A percentile compares a stretch with the other conserved stretches of the same genome.
These are phyloP conservation scores for Venturia canescens DNA, from an alignment of 1,140 invertebrate genomes.

Conservation along the genomic window DNA sequence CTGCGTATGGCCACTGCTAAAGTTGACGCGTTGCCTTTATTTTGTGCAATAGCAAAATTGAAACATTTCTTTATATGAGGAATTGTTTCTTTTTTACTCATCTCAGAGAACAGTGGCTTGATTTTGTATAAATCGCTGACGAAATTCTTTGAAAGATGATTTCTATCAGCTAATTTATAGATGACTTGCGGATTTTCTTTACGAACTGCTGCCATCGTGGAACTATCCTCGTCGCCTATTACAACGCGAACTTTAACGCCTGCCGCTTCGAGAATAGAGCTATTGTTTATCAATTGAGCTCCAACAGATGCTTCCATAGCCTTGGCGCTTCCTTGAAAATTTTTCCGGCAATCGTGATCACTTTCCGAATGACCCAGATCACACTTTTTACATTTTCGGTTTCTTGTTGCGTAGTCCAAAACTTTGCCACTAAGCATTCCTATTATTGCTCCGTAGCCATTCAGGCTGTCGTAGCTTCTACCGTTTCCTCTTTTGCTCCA, in stretches of 20 bases:
- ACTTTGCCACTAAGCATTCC: slow-evolving; percentile 2
- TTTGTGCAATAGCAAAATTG: slow-evolving; percentile 38
- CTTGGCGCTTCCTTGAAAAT: slow-evolving; percentile 4
- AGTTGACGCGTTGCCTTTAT: slow-evolving; percentile 20
- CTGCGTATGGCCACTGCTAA: slow-evolving; percentile 26
- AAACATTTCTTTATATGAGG: slow-evolving; percentile 45
- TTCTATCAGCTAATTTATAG: slow-evolving; percentile 45
- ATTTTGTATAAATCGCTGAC: slow-evolving; percentile 27
- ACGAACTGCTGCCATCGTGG: slow-evolving; percentile 40
- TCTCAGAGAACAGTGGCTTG: slow-evolving; percentile 17
- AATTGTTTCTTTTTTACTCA: slow-evolving; percentile 34
- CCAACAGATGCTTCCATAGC: slow-evolving; percentile 6
- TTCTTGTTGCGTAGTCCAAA: background rate
- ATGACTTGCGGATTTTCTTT: slow-evolving; percentile 18
- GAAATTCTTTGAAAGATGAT: slow-evolving; percentile 35
- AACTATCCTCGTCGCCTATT: slow-evolving; percentile 33
- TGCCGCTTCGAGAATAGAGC: slow-evolving; percentile 6
- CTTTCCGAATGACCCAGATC: slow-evolving; percentile 2
- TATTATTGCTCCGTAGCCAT: background rate
- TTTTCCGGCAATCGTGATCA: slow-evolving; percentile 1
- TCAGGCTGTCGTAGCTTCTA: slow-evolving; percentile 6
- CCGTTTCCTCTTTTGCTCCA: slow-evolving; percentile 2
- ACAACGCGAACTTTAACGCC: background rate
- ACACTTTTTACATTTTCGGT: slow-evolving; percentile 3
- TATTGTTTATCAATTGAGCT: slow-evolving; percentile 3